Percentiles rank a stretch among this genome's conserved stretches.
phyloP scores from a whole-genome alignment of 2,113 vertebrate genomes.

The Dasyprocta punctata region DNA sequence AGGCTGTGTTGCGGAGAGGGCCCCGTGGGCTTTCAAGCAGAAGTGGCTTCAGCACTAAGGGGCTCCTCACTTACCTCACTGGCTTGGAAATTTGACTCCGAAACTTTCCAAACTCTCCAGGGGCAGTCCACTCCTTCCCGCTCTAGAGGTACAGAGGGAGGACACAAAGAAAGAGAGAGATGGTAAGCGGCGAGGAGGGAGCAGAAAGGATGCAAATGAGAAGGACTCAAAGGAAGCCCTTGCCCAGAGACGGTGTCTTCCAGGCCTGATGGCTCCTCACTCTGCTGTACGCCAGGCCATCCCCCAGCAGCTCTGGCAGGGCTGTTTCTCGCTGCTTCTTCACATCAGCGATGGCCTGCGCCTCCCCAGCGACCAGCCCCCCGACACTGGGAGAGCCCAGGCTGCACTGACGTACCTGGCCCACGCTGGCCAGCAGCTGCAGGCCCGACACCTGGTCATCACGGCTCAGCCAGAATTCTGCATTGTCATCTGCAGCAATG shows the following conservation, averaged over 20 bases:
- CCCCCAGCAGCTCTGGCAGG: not conserved
- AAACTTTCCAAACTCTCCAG: constrained; percentile 96
- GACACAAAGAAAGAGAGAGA: not conserved
- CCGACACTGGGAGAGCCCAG: not conserved
- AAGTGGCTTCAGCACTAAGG: not conserved
- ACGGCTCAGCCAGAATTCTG: constrained; percentile 96
- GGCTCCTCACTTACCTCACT: constrained; percentile 87
- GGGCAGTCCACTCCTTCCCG: constrained; percentile 95
- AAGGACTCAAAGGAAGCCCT: not conserved
- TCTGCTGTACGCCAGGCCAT: not conserved
- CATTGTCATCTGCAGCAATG: constrained; percentile 95
- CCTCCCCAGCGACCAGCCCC: not conserved
- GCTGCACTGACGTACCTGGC: constrained; percentile 88
- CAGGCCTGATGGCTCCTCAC: not conserved
- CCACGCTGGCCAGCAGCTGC: constrained; percentile 91
- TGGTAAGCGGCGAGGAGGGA: not conserved
- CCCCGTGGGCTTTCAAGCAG: not conserved
- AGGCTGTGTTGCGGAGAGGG: not conserved
- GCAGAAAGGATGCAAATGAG: not conserved
- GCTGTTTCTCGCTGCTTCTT: not conserved
- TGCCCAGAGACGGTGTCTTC: not conserved
- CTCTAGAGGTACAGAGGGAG: constrained; percentile 83
- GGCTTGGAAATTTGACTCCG: constrained; percentile 92
- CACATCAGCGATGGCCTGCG: not conserved
- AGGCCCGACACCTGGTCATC: constrained; percentile 90